These are phyloP conservation scores for Apostichopus parvimensis DNA, from an alignment of 35 echinoderm and acorn worm species.

Conservation along the genomic window DNA sequence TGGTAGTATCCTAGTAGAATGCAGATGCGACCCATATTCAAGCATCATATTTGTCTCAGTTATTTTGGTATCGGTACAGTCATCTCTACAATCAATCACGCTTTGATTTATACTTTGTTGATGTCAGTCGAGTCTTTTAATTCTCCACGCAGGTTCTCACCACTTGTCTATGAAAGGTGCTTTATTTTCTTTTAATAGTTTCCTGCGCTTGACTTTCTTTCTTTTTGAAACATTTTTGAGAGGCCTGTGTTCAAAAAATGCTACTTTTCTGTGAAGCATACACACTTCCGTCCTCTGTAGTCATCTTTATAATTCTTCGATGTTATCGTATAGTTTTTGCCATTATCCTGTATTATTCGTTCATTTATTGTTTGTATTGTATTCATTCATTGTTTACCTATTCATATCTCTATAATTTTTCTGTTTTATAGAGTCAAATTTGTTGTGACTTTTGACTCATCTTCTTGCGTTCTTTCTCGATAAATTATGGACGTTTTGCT, in stretches of 20 bases:
- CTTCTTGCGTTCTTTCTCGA: too few species aligned
- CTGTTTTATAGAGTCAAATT: background rate
- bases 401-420: background rate
- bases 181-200: slow-evolving; percentile 43
- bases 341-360: background rate
- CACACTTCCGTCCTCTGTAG: background rate
- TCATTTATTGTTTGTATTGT: background rate
- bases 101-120: background rate
- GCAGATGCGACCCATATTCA: too few species aligned
- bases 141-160: slow-evolving; percentile 37
- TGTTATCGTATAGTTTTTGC: background rate
- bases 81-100: too few species aligned
- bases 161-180: slow-evolving; percentile 49
- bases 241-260: background rate
- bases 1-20: too few species aligned
- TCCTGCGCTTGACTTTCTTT: background rate
- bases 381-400: background rate
- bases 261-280: slow-evolving; percentile 8
- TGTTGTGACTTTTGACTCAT: too few species aligned
- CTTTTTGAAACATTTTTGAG: background rate
- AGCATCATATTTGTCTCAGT: too few species aligned
- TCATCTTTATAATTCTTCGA: background rate
- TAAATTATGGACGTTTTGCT: too few species aligned
- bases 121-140: slow-evolving; percentile 25
- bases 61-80: too few species aligned